These are phyloP conservation scores for Drosophila subpulchrella DNA, from an alignment of 1,140 invertebrate species.

Conservation along the genomic window DNA sequence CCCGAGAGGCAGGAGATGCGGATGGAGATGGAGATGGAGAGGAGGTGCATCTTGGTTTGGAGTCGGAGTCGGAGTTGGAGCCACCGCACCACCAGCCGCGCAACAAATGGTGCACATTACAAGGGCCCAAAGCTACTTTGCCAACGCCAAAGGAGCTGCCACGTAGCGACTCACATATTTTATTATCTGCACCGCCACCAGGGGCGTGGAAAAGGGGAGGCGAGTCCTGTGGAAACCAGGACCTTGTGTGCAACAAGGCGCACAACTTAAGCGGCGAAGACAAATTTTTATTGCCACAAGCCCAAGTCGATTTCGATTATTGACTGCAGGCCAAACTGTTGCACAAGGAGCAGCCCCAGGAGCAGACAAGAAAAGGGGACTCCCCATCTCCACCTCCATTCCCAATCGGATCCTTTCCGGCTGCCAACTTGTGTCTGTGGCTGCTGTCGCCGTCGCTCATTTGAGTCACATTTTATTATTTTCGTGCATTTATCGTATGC, in stretches of 20 bases:
- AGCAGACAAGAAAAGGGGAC: constrained; percentile 12
- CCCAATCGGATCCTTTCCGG: constrained; percentile 17
- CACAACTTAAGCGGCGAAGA: constrained; percentile 67
- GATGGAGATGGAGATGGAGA: constrained; percentile 3
- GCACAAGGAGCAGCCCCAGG: constrained; percentile 38
- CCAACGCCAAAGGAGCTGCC: constrained; percentile 46
- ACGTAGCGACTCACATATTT: constrained; percentile 53
- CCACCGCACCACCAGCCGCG: constrained; percentile 37
- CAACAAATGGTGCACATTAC: constrained; percentile 56
- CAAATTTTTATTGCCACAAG: constrained; percentile 68
- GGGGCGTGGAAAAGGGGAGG: neutral
- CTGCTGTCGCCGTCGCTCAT: constrained; percentile 70
- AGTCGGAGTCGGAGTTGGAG: constrained; percentile 4
- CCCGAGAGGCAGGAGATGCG: constrained; percentile 19
- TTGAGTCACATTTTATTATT: constrained; percentile 83
- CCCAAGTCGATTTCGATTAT: constrained; percentile 68
- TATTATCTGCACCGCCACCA: constrained; percentile 39
- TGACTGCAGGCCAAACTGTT: constrained; percentile 65
- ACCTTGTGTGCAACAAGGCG: constrained; percentile 75
- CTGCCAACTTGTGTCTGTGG: constrained; percentile 39
- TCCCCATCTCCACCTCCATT: neutral
- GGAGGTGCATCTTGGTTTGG: constrained; percentile 54
- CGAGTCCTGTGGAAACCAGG: constrained; percentile 3
- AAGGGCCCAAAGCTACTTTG: constrained; percentile 50
- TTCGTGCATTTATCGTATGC: constrained; percentile 78